Evolutionary conservation across 2,113 vertebrate species (phyloP).

Genomic region (Centrocercus urophasianus): DNA sequence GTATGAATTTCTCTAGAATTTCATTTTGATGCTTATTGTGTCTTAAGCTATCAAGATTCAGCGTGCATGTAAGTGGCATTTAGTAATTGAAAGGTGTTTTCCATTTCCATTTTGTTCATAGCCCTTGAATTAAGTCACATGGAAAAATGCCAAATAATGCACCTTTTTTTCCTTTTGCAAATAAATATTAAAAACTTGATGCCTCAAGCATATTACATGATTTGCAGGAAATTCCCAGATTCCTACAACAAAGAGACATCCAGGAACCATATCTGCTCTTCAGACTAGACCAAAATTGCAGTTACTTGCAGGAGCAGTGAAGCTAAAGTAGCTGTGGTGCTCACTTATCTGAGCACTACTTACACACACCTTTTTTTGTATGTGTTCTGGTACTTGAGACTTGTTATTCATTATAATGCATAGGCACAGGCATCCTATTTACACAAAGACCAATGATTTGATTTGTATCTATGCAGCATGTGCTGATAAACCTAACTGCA

Average conservation of each 20-base stretch:
- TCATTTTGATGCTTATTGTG: not conserved
- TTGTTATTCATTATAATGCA: not conserved
- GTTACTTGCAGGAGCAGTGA: constrained; percentile 24
- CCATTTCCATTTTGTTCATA: constrained; percentile 66
- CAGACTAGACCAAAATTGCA: constrained; percentile 40
- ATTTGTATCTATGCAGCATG: not conserved
- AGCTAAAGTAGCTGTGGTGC: not conserved
- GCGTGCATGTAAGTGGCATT: not conserved
- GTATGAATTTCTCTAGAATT: not conserved
- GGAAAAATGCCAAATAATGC: constrained; percentile 71
- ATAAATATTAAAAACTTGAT: constrained; percentile 61
- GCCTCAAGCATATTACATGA: constrained; percentile 66
- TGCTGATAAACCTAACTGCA: not conserved
- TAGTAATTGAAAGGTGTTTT: constrained; percentile 64
- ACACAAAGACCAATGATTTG: not conserved
- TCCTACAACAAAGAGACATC: constrained; percentile 65
- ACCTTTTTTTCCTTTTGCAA: constrained; percentile 54
- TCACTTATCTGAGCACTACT: not conserved
- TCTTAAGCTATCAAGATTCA: constrained; percentile 22
- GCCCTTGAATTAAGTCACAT: constrained; percentile 63
- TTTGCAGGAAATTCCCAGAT: constrained; percentile 74
- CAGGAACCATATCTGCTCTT: constrained; percentile 33
- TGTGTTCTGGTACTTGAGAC: not conserved
- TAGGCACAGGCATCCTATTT: not conserved
- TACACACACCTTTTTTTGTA: not conserved